Percentiles rank a stretch among this genome's conserved stretches.
phyloP scores from a whole-genome alignment of 2,797 vertebrate species.

The Pogonophryne albipinna region DNA sequence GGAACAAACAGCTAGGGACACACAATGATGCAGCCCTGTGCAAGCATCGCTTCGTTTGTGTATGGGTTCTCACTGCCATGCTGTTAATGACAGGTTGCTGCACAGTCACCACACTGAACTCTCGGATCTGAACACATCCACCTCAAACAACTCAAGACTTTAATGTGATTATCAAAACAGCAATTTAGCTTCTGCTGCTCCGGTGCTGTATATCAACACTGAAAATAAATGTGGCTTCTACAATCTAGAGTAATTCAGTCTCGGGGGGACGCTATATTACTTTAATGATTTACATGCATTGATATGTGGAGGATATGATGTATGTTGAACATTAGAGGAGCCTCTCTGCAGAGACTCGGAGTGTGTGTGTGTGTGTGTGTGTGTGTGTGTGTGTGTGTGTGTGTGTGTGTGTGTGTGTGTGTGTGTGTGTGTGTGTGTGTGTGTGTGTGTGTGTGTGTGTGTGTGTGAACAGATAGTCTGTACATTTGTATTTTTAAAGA shows the following conservation, averaged over 20 bases:
- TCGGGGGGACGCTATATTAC: slow-evolving; percentile 53
- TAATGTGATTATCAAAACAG: slow-evolving; percentile 45
- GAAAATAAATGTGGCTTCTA: slow-evolving; percentile 42
- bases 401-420: slow-evolving; percentile 33
- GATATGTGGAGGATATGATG: slow-evolving; percentile 61
- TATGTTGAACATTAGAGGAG: slow-evolving; percentile 60
- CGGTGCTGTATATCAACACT: slow-evolving; percentile 34
- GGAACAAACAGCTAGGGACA: slow-evolving; percentile 40
- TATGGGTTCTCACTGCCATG: slow-evolving; percentile 59
- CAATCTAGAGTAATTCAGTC: slow-evolving; percentile 35
- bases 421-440: not conserved
- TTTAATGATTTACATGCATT: slow-evolving; percentile 72
- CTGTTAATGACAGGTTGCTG: slow-evolving; percentile 39
- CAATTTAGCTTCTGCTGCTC: slow-evolving; percentile 26
- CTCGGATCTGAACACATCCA: slow-evolving; percentile 19
- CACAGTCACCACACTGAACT: slow-evolving; percentile 37
- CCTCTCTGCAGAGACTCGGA: slow-evolving; percentile 31
- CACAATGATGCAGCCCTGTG: slow-evolving; percentile 62
- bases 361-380: too few species aligned
- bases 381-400: not conserved
- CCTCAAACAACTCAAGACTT: slow-evolving; percentile 18
- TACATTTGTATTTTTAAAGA: slow-evolving; percentile 57
- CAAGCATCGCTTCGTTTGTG: slow-evolving; percentile 43
- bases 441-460: slow-evolving; percentile 20
- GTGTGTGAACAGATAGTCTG: slow-evolving; percentile 48